Evolutionary conservation across 2,888 invertebrate genomes (phyloP).

Genomic region (Ferdinandea cuprea): DNA sequence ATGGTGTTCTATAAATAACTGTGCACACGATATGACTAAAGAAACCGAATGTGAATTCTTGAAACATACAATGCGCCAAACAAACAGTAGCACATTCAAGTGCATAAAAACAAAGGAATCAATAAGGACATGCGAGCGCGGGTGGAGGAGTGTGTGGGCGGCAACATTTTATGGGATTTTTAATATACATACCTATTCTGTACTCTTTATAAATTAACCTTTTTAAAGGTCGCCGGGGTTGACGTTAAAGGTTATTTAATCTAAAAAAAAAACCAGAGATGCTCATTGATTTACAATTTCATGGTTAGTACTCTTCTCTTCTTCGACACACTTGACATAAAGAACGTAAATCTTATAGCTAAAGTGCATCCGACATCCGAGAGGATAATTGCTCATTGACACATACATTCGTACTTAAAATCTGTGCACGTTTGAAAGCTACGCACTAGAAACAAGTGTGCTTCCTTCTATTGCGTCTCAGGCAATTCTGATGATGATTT

Average conservation of each 20-base stretch:
- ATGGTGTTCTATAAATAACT: slow-evolving; percentile 68
- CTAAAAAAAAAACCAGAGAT: too few relatives aligned
- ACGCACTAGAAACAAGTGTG: slow-evolving; percentile 4
- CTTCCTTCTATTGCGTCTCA: slow-evolving; percentile 12
- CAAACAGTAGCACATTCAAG: slow-evolving; percentile 50
- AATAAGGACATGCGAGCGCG: not conserved
- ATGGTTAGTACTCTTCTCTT: not conserved
- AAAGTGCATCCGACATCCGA: slow-evolving; percentile 5
- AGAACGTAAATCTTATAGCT: not conserved
- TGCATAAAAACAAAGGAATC: slow-evolving; percentile 43
- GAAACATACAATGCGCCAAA: slow-evolving; percentile 22
- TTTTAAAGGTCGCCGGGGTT: too few relatives aligned
- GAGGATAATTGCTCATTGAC: not conserved
- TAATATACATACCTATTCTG: too few relatives aligned
- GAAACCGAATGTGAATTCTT: slow-evolving; percentile 28
- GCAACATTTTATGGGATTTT: not conserved
- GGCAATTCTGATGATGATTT: slow-evolving; percentile 23
- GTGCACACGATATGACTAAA: slow-evolving; percentile 50
- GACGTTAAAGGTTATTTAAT: too few relatives aligned
- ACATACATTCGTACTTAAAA: not conserved
- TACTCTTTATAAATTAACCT: too few relatives aligned
- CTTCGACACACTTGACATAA: not conserved
- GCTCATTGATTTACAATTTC: slow-evolving; percentile 2
- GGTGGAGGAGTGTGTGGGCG: not conserved
- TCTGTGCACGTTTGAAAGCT: not conserved